phyloP scores from a whole-genome alignment of 2,888 invertebrate genomes.

The Herminia tarsipennalis region DNA sequence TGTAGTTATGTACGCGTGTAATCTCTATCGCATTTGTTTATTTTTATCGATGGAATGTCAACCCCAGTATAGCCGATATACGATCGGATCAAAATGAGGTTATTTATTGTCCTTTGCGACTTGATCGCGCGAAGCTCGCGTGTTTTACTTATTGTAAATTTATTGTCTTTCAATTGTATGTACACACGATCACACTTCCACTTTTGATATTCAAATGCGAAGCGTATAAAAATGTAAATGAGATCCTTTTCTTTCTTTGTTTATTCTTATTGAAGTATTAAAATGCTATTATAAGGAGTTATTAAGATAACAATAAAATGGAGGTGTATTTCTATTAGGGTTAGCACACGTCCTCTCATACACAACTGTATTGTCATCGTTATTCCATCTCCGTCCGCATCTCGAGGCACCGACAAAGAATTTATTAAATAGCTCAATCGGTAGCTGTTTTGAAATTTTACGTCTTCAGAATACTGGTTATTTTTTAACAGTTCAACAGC shows the following conservation, averaged over 20 bases:
- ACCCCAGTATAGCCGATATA: conserved; percentile 36
- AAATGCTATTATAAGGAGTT: conserved; percentile 19
- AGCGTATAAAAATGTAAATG: conserved; percentile 9
- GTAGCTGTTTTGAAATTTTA: conserved; percentile 37
- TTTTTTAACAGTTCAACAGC: conserved; percentile 14
- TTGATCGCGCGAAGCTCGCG: conserved; percentile 45
- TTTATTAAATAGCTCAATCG: conserved; percentile 43
- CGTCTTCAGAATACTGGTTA: conserved; percentile 21
- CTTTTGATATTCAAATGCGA: conserved; percentile 23
- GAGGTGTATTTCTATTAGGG: conserved; percentile 35
- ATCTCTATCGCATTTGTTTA: conserved; percentile 53
- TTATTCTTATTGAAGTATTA: conserved; percentile 18
- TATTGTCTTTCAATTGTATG: conserved; percentile 45
- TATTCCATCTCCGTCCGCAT: conserved; percentile 38
- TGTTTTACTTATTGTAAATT: conserved; percentile 50
- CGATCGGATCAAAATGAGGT: conserved; percentile 52
- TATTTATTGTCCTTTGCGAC: conserved; percentile 51
- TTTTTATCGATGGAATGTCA: conserved; percentile 56
- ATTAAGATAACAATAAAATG: conserved; percentile 34
- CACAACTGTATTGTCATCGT: conserved; percentile 40
- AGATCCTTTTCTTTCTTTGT: conserved; percentile 2
- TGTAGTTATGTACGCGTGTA: conserved; percentile 35
- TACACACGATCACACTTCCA: conserved; percentile 20
- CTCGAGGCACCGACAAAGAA: conserved; percentile 38
- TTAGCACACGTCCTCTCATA: conserved; percentile 36